phyloP scores from a whole-genome alignment of 2,888 invertebrate species.

The Unio pictorum region DNA sequence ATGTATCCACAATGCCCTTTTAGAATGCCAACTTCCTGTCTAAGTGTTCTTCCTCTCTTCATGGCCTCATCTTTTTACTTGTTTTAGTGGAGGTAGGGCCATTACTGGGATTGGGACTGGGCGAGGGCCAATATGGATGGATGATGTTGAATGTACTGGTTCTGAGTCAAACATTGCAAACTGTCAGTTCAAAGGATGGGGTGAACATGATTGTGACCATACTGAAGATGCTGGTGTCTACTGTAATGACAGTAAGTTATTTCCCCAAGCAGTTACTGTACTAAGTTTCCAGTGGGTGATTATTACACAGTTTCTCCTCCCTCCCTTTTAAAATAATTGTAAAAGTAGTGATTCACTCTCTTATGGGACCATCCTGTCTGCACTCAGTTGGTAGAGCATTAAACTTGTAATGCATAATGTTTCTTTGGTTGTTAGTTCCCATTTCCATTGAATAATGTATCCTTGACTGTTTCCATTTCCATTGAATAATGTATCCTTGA shows the following conservation, averaged over 20 bases:
- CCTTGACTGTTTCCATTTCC: too few species aligned
- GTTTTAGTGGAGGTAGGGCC: conserved; percentile 36
- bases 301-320: too few species aligned
- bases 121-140: conserved; percentile 49
- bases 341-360: too few species aligned
- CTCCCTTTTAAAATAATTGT: too few species aligned
- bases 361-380: too few species aligned
- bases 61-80: neutral
- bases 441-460: too few species aligned
- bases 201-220: conserved; percentile 46
- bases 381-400: too few species aligned
- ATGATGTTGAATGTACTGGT: conserved; percentile 46
- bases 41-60: neutral
- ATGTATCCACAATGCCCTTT: too few species aligned
- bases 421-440: too few species aligned
- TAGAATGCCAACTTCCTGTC: neutral
- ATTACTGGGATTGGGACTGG: conserved; percentile 41
- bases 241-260: conserved; percentile 38
- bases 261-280: neutral
- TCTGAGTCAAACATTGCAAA: conserved; percentile 37
- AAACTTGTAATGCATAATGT: too few species aligned
- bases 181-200: conserved; percentile 42
- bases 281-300: too few species aligned
- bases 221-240: conserved; percentile 49
- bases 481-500: too few species aligned